Evolutionary conservation across 2,113 vertebrate species (phyloP), one percentile per base, ranked within the genome.

Genomic region (Anas platyrhynchos): DNA sequence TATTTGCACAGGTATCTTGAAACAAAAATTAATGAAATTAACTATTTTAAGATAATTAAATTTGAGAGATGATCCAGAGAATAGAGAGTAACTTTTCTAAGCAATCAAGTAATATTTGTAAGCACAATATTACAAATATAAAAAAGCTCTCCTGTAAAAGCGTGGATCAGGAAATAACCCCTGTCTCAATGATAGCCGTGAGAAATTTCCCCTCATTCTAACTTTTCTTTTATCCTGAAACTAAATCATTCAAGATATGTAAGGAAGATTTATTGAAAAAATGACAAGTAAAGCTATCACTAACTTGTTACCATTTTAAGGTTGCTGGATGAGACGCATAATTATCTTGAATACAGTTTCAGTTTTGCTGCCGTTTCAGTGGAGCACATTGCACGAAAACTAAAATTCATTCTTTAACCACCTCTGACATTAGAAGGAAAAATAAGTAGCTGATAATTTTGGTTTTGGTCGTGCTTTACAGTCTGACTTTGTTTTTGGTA

Each of bases 301-400:
- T 67, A 89, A 81, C 55, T 77, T 61, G 52, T 83, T 91, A 68
- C 56, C 73, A 29, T 96, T 95, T 84, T 79, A 84, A 89, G 58
- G 34, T 55, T 65, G 73, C 72, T 88, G 69, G 85, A 44, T 84
- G 56, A 93, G 78, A 73, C 76, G 41, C 74, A 54, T 78, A 65
- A 81, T 93, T 86, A 75, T 84, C 69, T 82, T 29, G 69, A 82
- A 56, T 36, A 32, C 63, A 36, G 94, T 94, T 92, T 91, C 18
- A 1, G 26, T 89, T 94, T 96, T 94, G 74, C 82, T 92, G 68
- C 76, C 27, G 75, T 94, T 88, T 86, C 56, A 27, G 43, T 36
- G n/a, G 59, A 85, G 75, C 52, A 15, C 1, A 7, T 44, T 58
- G 48, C 56, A 44, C 44, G 36, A 86, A 88, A 72, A 29, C 73